Evolutionary conservation across 2,797 vertebrate species (phyloP).

Genomic region (Ispidina picta): DNA sequence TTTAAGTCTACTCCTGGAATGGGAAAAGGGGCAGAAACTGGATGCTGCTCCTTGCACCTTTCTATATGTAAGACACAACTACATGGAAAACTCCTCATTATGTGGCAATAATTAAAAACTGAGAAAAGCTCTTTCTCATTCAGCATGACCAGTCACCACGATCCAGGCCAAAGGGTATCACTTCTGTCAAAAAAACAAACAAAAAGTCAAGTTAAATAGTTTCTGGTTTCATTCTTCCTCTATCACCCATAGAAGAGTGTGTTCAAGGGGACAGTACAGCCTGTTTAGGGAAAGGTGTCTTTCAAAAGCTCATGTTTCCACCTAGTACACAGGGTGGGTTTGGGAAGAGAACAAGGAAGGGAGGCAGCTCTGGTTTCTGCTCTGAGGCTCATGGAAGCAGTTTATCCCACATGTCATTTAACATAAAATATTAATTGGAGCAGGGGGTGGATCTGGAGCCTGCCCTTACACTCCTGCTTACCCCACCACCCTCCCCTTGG

Average conservation of each 20-base stretch:
- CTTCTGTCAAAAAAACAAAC: neutral
- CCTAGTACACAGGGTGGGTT: neutral
- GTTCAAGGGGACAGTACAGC: neutral
- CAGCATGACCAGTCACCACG: neutral
- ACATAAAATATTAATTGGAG: neutral
- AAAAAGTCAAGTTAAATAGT: neutral
- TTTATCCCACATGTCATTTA: neutral
- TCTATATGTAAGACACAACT: neutral
- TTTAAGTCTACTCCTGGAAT: neutral
- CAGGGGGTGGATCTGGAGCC: neutral
- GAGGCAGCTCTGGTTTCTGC: neutral
- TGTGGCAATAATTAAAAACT: neutral
- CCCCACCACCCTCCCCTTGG: neutral
- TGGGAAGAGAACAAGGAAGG: neutral
- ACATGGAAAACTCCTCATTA: neutral
- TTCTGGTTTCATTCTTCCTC: neutral
- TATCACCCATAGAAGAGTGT: accelerated
- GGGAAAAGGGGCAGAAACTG: neutral
- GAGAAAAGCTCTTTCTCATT: neutral
- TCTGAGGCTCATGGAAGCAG: neutral
- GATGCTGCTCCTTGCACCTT: neutral
- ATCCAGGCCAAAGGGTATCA: neutral
- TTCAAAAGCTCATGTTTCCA: neutral
- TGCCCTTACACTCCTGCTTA: neutral
- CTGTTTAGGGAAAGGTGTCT: neutral